These are phyloP conservation scores for Vanessa tameamea DNA, from an alignment of 1,140 invertebrate genomes.

Conservation along the genomic window DNA sequence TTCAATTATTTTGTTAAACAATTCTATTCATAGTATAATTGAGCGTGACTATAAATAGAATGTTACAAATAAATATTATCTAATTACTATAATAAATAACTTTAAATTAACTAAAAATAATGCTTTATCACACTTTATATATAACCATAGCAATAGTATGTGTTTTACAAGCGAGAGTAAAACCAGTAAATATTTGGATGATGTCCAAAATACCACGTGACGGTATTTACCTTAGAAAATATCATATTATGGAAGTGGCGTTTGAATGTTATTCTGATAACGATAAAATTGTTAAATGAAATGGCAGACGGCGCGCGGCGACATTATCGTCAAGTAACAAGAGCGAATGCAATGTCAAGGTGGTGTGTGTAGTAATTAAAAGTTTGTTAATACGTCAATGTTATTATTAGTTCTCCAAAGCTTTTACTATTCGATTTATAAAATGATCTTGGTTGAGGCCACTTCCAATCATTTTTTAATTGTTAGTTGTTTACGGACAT, in stretches of 20 bases:
- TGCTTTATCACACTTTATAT: not conserved
- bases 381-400: no score
- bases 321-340: no score
- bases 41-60: no score
- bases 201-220: constrained; percentile 20
- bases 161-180: constrained; percentile 3
- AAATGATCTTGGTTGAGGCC: no score
- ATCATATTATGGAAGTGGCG: not conserved
- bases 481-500: no score
- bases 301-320: no score
- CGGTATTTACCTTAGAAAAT: constrained; percentile 8
- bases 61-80: not conserved
- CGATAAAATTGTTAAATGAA: no score
- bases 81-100: constrained; percentile 2
- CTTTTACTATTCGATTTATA: no score
- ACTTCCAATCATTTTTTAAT: no score
- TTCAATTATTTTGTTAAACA: not conserved
- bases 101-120: not conserved
- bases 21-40: not conserved
- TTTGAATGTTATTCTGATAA: not conserved
- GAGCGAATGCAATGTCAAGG: no score
- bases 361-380: no score
- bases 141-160: not conserved
- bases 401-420: no score
- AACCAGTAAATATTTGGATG: constrained; percentile 23